These are phyloP conservation scores for Periophthalmus modestus DNA, from an alignment of 2,113 vertebrate genomes.

Conservation along the genomic window DNA sequence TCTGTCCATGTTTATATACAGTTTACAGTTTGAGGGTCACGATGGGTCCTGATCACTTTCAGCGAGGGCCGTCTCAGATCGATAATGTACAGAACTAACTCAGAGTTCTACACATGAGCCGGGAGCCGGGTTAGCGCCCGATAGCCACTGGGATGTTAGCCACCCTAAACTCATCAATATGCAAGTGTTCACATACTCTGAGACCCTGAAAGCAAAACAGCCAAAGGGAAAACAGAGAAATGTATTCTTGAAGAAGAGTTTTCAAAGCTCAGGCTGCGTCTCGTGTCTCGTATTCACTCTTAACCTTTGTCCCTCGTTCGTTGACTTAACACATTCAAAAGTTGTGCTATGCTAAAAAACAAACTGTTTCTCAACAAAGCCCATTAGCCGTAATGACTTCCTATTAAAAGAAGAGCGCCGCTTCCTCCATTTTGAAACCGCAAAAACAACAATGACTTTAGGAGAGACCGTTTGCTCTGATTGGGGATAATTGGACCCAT, in stretches of 20 bases:
- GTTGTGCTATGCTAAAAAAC: background rate
- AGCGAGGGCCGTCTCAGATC: no score
- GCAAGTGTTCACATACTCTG: background rate
- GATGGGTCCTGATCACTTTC: no score
- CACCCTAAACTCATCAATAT: background rate
- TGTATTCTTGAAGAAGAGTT: background rate
- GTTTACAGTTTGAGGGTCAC: no score
- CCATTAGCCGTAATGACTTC: background rate
- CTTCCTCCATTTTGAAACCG: constrained; percentile 7
- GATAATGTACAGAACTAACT: no score
- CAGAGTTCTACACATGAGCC: no score
- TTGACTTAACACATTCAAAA: background rate
- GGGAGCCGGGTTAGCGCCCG: no score
- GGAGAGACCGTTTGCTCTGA: constrained; percentile 8
- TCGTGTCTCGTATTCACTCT: background rate
- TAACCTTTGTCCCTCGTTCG: background rate
- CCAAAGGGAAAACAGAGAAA: background rate
- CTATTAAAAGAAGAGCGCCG: background rate
- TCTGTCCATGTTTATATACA: no score
- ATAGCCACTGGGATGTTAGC: background rate
- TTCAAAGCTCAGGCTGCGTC: background rate
- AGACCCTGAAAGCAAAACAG: background rate
- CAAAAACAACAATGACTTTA: constrained; percentile 67
- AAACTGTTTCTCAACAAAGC: background rate
- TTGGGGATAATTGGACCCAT: constrained; percentile 18